Conservation (phyloP, 2,113 vertebrate genomes). For the Boleophthalmus pectinirostris region DNA sequence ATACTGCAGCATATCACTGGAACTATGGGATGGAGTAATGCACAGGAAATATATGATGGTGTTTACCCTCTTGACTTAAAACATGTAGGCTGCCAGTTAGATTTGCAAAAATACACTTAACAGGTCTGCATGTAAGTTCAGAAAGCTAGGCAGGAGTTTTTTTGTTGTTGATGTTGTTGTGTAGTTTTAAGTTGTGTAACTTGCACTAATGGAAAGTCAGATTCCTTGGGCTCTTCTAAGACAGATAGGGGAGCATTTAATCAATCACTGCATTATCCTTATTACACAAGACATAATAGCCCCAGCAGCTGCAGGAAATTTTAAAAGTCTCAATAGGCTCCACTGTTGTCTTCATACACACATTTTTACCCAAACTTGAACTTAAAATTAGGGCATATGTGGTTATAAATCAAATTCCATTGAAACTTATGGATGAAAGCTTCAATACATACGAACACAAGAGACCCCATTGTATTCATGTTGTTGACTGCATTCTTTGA, state of each 20-base stretch:
- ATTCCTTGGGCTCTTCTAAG: slow-evolving; percentile 12
- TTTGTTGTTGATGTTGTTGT: not conserved
- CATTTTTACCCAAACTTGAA: not conserved
- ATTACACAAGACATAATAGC: slow-evolving; percentile 2
- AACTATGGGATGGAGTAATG: not conserved
- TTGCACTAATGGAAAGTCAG: slow-evolving; percentile 15
- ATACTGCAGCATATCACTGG: not conserved
- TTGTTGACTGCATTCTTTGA: not conserved
- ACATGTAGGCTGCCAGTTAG: no score
- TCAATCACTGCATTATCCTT: slow-evolving; percentile 37
- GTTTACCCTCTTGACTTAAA: no score
- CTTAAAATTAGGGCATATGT: not conserved
- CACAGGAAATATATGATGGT: no score
- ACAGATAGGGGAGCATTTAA: not conserved
- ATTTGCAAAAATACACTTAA: not conserved
- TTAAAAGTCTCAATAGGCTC: not conserved
- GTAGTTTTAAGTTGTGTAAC: slow-evolving; percentile 15
- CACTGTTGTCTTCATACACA: not conserved
- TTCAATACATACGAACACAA: not conserved
- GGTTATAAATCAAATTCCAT: not conserved
- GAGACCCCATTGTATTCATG: not conserved
- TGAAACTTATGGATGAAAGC: not conserved
- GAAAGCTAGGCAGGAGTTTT: not conserved
- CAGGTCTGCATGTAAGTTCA: not conserved
- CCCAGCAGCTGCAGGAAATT: slow-evolving; percentile 10